Evolutionary conservation across 2,888 invertebrate species (phyloP).

Genomic region (Lasioglossum zephyrum): DNA sequence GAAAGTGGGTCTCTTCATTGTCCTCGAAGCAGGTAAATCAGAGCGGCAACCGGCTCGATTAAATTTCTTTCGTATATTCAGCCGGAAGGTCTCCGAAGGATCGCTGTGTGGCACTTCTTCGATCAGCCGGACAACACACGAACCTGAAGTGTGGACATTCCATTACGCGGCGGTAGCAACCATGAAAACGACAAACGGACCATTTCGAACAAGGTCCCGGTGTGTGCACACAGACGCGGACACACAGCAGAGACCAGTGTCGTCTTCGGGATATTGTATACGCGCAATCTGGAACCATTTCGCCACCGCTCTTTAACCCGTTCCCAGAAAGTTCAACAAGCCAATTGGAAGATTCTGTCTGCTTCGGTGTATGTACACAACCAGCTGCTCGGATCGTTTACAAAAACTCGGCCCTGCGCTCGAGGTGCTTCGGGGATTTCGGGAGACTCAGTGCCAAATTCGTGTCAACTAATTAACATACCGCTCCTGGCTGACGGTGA

Average conservation of each 20-base stretch:
- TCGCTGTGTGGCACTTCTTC: conserved; percentile 21
- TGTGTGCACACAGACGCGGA: conserved; percentile 12
- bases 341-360: conserved; percentile 35
- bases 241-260: background rate
- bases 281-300: conserved; percentile 32
- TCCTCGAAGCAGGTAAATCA: background rate
- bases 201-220: conserved; percentile 35
- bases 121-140: conserved; percentile 36
- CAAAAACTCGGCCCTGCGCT: conserved; percentile 68
- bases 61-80: background rate
- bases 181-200: conserved; percentile 62
- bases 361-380: conserved; percentile 52
- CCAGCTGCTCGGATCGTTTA: conserved; percentile 69
- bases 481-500: background rate
- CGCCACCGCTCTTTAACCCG: conserved; percentile 36
- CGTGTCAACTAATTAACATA: conserved; percentile 47
- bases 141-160: conserved; percentile 72
- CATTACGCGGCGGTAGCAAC: conserved; percentile 75
- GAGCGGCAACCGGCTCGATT: conserved; percentile 3
- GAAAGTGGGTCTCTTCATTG: background rate
- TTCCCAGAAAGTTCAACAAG: conserved; percentile 44
- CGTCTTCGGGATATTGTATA: conserved; percentile 21
- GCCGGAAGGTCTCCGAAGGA: background rate
- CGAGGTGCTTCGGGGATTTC: conserved; percentile 34
- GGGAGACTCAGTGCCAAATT: conserved; percentile 18